Percentiles rank a stretch among this genome's conserved stretches.
phyloP scores from a whole-genome alignment of 2,888 invertebrate genomes.

The Parnassius mnemosyne region DNA sequence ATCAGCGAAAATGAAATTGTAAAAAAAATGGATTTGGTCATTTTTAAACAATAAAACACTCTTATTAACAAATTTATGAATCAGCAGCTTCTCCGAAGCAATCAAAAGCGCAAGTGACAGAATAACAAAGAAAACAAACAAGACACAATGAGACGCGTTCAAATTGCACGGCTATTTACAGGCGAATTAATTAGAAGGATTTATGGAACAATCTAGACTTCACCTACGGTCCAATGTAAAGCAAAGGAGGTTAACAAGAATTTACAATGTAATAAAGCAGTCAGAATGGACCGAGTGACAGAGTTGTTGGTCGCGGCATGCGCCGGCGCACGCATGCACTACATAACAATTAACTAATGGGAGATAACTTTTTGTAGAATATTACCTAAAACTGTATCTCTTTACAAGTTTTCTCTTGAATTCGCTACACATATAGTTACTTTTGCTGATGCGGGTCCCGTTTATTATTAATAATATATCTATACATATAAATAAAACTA shows the following conservation, averaged over 20 bases:
- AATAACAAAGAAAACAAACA: conserved; percentile 14
- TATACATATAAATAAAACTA: too few species aligned
- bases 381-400: too few species aligned
- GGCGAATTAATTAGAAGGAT: conserved; percentile 44
- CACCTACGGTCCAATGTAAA: conserved; percentile 38
- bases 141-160: conserved; percentile 27
- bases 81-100: neutral
- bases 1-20: too few species aligned
- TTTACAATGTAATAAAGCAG: conserved; percentile 65
- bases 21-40: too few species aligned
- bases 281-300: conserved; percentile 47
- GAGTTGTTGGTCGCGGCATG: conserved; percentile 50
- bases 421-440: too few species aligned
- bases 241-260: conserved; percentile 45
- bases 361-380: neutral
- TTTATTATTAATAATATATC: too few species aligned
- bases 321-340: conserved; percentile 38
- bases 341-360: conserved; percentile 26
- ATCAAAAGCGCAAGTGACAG: conserved; percentile 1
- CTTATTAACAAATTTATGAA: neutral
- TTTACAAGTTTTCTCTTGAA: too few species aligned
- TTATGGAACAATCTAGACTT: conserved; percentile 41
- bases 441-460: too few species aligned
- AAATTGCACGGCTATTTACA: conserved; percentile 34
- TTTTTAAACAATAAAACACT: too few species aligned